Evolutionary conservation across 2,797 vertebrate genomes (phyloP).

Genomic region (Phrynocephalus vlangalii): DNA sequence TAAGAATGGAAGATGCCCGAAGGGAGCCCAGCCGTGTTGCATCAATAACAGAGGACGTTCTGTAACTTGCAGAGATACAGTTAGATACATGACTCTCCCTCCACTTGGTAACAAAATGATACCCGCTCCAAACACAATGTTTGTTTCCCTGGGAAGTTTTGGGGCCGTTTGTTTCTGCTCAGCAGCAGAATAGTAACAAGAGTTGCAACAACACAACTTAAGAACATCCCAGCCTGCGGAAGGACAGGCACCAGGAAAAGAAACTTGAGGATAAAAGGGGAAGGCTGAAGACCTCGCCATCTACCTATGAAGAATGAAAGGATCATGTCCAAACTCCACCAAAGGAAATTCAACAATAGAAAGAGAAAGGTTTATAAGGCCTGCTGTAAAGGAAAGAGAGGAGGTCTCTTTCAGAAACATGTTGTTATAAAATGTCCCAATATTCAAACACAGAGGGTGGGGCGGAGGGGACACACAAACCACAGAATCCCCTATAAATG

Average conservation of each 20-base stretch:
- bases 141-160: background rate
- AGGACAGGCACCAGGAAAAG: background rate
- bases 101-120: background rate
- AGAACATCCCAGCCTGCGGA: too few relatives aligned
- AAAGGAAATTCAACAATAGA: too few relatives aligned
- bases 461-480: background rate
- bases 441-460: too few relatives aligned
- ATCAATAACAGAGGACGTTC: background rate
- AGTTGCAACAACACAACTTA: background rate
- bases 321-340: too few relatives aligned
- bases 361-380: background rate
- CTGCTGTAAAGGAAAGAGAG: background rate
- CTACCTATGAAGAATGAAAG: conserved; percentile 30
- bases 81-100: too few relatives aligned
- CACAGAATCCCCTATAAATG: background rate
- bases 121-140: background rate
- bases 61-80: background rate
- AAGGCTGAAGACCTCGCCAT: background rate
- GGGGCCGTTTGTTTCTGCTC: background rate
- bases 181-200: background rate
- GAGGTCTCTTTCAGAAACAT: background rate
- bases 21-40: background rate
- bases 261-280: conserved; percentile 30
- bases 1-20: background rate
- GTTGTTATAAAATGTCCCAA: too few relatives aligned